phyloP scores from a whole-genome alignment of 2,888 invertebrate species.

The Cheilosia scutellata region DNA sequence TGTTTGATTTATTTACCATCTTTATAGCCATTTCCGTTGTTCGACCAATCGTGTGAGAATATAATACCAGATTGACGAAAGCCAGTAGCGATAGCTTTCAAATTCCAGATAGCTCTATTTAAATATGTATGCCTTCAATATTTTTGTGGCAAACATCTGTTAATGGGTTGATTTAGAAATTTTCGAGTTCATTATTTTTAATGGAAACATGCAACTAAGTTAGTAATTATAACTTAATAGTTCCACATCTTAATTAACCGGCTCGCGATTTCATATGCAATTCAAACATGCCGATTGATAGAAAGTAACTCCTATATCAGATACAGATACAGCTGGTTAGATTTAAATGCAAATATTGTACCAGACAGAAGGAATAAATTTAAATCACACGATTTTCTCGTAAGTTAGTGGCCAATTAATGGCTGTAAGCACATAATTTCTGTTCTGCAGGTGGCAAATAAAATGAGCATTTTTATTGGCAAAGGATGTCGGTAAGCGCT shows the following conservation, averaged over 20 bases:
- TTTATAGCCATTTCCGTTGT: background rate
- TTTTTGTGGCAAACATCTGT: background rate
- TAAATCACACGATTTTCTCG: conserved; percentile 7
- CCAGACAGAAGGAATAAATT: background rate
- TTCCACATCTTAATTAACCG: conserved; percentile 3
- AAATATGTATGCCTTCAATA: background rate
- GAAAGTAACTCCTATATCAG: background rate
- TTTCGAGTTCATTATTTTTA: conserved; percentile 2
- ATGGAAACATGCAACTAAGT: background rate
- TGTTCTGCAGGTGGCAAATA: conserved; percentile 8
- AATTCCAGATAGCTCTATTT: background rate
- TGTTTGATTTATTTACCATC: background rate
- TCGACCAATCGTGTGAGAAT: too few relatives aligned
- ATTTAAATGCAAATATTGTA: conserved; percentile 7
- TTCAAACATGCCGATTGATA: background rate
- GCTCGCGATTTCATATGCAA: background rate
- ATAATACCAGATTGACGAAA: background rate
- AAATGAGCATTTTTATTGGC: background rate
- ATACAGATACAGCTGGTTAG: background rate
- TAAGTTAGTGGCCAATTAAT: background rate
- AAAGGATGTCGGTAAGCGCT: background rate
- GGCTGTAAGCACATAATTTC: background rate
- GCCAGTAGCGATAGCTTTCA: background rate
- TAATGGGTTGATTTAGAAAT: background rate
- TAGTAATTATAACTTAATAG: conserved; percentile 2